These are phyloP conservation scores for Brachionus calyciflorus DNA, from an alignment of 1,140 invertebrate species.

Conservation along the genomic window DNA sequence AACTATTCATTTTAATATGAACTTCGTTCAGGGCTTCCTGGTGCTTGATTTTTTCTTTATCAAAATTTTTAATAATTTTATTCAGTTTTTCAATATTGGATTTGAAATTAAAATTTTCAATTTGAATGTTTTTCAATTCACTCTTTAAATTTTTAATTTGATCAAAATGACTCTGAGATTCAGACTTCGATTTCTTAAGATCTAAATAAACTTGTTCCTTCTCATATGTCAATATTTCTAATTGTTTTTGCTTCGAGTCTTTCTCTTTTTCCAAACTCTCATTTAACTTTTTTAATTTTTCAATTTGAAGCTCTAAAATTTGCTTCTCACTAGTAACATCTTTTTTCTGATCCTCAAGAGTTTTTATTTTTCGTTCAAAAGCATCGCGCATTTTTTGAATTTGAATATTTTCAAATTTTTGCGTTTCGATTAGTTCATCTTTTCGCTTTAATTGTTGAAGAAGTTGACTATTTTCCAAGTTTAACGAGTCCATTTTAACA, in stretches of 20 bases:
- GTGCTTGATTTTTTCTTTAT: conserved; percentile 22
- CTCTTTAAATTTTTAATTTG: conserved; percentile 16
- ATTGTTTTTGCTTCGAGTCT: neutral
- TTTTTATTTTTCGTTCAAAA: conserved; percentile 56
- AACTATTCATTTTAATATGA: neutral
- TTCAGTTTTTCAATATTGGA: neutral
- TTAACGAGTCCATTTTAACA: conserved; percentile 54
- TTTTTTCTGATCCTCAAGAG: conserved; percentile 54
- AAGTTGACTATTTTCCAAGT: conserved; percentile 56
- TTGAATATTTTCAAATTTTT: conserved; percentile 54
- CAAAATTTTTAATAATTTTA: conserved; percentile 10
- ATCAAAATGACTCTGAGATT: neutral
- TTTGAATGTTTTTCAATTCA: neutral
- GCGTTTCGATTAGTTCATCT: conserved; percentile 58
- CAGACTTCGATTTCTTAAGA: conserved; percentile 1
- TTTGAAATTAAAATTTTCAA: neutral
- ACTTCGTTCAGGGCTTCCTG: neutral
- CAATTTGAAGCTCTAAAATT: neutral
- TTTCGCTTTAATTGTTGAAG: conserved; percentile 59
- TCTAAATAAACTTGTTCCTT: conserved; percentile 13
- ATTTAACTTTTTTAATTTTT: conserved; percentile 19
- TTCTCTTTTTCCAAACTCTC: conserved; percentile 18
- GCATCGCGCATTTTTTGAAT: conserved; percentile 58
- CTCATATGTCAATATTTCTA: neutral
- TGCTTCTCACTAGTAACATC: neutral